A percentile compares a stretch with the other conserved stretches of the same genome.
Conservation (phyloP, 2,113 vertebrate species). For the Dasypus novemcinctus region DNA sequence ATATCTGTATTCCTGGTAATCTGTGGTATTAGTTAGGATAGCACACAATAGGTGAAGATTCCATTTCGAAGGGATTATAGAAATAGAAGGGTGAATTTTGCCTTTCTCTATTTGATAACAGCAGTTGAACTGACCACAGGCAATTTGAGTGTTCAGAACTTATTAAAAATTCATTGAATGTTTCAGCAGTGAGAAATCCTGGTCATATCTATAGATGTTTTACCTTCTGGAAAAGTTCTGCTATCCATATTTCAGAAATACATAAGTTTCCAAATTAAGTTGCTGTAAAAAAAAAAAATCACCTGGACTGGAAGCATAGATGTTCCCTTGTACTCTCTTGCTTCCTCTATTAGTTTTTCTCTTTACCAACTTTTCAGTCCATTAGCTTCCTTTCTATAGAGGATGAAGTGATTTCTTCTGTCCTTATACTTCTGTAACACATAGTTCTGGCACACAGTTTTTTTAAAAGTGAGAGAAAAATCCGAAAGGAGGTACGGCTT, state of each 20-base stretch:
- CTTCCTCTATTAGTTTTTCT: background rate
- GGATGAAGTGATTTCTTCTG: constrained; percentile 73
- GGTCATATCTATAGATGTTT: constrained; percentile 67
- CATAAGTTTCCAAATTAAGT: background rate
- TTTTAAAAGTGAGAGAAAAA: constrained; percentile 83
- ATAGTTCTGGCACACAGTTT: constrained; percentile 86
- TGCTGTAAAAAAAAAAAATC: constrained; percentile 30
- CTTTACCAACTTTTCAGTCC: constrained; percentile 81
- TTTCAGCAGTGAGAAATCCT: constrained; percentile 71
- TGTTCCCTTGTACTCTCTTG: constrained; percentile 32
- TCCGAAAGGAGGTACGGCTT: constrained; percentile 88
- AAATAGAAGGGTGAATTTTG: constrained; percentile 72
- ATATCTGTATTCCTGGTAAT: constrained; percentile 71
- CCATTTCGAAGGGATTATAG: constrained; percentile 67
- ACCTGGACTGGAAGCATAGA: background rate
- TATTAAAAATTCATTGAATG: constrained; percentile 76
- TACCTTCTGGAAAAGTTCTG: constrained; percentile 79
- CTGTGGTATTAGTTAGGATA: constrained; percentile 60
- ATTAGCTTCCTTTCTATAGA: constrained; percentile 64
- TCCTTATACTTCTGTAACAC: constrained; percentile 82
- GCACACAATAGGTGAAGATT: constrained; percentile 65
- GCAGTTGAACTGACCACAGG: constrained; percentile 70
- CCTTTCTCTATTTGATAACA: constrained; percentile 64
- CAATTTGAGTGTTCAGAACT: constrained; percentile 77
- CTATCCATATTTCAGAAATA: constrained; percentile 50